Evolutionary conservation across 2,888 invertebrate species (phyloP).

Genomic region (Spilosoma lubricipeda): DNA sequence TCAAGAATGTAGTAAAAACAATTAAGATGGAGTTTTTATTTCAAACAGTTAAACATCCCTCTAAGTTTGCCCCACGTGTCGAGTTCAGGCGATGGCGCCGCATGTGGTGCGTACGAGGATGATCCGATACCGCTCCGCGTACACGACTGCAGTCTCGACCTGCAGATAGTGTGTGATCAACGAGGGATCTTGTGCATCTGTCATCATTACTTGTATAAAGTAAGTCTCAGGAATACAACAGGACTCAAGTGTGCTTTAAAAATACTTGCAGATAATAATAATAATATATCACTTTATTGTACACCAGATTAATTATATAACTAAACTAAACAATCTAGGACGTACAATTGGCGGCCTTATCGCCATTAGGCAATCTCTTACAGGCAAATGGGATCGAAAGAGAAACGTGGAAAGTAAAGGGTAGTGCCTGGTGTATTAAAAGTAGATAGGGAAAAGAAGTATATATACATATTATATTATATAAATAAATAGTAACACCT

Average conservation of each 20-base stretch:
- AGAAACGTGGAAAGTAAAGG: too few relatives aligned
- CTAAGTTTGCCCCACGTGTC: conserved; percentile 91
- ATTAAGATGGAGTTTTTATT: not conserved
- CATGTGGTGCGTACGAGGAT: conserved; percentile 91
- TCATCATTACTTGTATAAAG: conserved; percentile 94
- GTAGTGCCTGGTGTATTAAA: too few relatives aligned
- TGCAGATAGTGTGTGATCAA: conserved; percentile 91
- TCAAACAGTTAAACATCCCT: conserved; percentile 93
- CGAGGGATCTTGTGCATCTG: conserved; percentile 90
- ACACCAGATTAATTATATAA: too few relatives aligned
- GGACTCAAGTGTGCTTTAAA: not conserved
- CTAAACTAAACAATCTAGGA: too few relatives aligned
- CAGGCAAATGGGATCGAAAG: too few relatives aligned
- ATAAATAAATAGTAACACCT: too few relatives aligned
- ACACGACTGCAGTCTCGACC: conserved; percentile 93
- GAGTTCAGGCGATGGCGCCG: conserved; percentile 79
- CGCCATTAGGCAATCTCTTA: too few relatives aligned
- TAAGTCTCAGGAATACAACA: conserved; percentile 53
- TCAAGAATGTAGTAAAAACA: not conserved
- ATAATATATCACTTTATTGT: too few relatives aligned
- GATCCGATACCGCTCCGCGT: conserved; percentile 92
- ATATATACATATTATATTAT: too few relatives aligned
- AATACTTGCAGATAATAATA: not conserved
- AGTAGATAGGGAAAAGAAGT: too few relatives aligned
- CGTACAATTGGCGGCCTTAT: too few relatives aligned